Evolutionary conservation across 1,140 invertebrate species (phyloP).

Genomic region (Hestina assimilis): DNA sequence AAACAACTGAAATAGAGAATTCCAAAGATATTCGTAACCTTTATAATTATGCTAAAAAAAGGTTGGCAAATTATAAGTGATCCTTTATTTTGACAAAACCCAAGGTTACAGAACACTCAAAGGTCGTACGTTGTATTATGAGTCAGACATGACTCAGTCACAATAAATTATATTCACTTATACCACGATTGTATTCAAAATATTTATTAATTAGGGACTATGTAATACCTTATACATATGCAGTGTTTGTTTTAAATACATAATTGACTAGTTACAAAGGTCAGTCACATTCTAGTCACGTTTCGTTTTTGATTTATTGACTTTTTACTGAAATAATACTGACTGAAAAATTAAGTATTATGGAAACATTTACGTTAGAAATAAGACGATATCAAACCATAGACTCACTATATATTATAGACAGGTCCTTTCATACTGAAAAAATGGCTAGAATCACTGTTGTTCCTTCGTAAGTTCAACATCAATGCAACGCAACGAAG

Average conservation of each 20-base stretch:
- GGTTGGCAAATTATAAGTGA: not conserved
- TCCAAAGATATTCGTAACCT: no score
- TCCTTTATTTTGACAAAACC: not conserved
- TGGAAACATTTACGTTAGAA: not conserved
- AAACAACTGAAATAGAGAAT: no score
- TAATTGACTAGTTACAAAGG: not conserved
- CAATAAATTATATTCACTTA: not conserved
- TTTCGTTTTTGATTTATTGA: not conserved
- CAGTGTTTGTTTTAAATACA: not conserved
- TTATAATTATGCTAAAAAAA: not conserved
- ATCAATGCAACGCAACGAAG: no score
- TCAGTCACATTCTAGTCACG: not conserved
- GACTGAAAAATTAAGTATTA: not conserved
- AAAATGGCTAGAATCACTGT: no score
- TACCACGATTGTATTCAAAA: conserved; percentile 10
- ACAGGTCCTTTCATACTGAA: no score
- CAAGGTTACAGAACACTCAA: not conserved
- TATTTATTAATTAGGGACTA: conserved; percentile 4
- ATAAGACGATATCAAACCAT: no score
- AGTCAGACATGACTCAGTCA: not conserved
- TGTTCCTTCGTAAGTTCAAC: no score
- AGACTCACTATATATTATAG: no score
- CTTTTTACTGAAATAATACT: not conserved
- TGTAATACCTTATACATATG: not conserved
- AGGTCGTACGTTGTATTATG: not conserved